Conservation (phyloP, 2,113 vertebrate genomes). For the Ciconia boyciana region DNA sequence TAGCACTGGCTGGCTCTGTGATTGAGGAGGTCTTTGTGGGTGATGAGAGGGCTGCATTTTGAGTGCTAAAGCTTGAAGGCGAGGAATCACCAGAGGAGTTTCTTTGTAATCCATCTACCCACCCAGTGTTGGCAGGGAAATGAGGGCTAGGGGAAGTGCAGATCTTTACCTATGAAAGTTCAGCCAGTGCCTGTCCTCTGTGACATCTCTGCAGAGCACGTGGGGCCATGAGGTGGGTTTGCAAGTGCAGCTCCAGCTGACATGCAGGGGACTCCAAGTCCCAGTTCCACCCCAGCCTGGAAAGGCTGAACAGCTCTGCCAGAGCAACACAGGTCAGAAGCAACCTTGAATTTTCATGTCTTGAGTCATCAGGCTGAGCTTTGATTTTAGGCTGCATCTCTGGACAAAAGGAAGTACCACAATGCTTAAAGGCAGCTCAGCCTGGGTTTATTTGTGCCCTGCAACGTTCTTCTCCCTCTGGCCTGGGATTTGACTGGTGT, state of each 20-base stretch:
- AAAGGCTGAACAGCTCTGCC: background rate
- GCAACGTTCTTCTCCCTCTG: background rate
- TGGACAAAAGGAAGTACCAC: background rate
- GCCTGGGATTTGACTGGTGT: background rate
- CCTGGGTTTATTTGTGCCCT: background rate
- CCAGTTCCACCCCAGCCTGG: background rate
- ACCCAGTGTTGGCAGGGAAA: background rate
- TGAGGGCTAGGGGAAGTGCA: background rate
- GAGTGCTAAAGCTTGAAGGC: background rate
- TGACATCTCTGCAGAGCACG: background rate
- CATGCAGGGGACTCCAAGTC: background rate
- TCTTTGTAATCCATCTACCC: background rate
- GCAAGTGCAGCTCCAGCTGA: background rate
- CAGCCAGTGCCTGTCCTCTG: rapidly evolving
- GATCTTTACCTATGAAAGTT: background rate
- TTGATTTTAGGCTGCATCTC: background rate
- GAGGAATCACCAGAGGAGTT: background rate
- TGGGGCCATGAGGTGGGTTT: background rate
- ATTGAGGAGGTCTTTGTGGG: background rate
- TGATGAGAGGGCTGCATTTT: background rate
- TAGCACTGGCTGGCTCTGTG: background rate
- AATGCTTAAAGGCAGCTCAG: background rate
- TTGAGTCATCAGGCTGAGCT: background rate
- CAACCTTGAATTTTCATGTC: background rate
- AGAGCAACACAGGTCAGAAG: background rate